phyloP scores from a whole-genome alignment of 2,113 vertebrate species.

The Columbina picui region DNA sequence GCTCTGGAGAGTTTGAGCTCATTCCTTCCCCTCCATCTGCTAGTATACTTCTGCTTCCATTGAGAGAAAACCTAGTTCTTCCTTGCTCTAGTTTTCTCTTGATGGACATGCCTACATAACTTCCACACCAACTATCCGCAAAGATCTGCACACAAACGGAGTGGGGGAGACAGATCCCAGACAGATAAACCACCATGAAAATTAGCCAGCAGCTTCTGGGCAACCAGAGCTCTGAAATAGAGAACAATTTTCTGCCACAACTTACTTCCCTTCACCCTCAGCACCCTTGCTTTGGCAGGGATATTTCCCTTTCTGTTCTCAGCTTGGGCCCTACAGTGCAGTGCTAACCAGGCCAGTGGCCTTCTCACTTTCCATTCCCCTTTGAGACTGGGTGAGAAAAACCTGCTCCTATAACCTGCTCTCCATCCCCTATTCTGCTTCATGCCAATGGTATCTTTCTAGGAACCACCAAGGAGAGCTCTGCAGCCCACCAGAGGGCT shows the following conservation, averaged over 20 bases:
- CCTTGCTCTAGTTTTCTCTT: constrained; percentile 52
- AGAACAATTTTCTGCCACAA: not conserved
- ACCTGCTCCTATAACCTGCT: not conserved
- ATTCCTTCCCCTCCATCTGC: constrained; percentile 49
- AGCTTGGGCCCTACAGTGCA: constrained; percentile 48
- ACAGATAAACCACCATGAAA: not conserved
- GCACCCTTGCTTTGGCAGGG: not conserved
- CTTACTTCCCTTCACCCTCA: not conserved
- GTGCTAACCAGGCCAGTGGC: not conserved
- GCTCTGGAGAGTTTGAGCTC: constrained; percentile 57
- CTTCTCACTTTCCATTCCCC: not conserved
- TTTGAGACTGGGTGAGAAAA: not conserved
- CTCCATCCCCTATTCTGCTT: not conserved
- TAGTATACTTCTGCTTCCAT: constrained; percentile 39
- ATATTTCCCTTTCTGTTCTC: constrained; percentile 2
- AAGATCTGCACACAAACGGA: constrained; percentile 57
- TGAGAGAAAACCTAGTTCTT: constrained; percentile 56
- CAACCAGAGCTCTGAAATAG: constrained; percentile 3
- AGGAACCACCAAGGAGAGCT: not conserved
- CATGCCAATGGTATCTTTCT: not conserved
- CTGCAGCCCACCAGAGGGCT: not conserved
- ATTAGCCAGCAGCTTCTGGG: constrained; percentile 24
- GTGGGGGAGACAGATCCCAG: constrained; percentile 52
- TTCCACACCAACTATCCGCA: constrained; percentile 57
- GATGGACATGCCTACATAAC: constrained; percentile 9